Conservation (phyloP, 2,113 vertebrate species). For the Callithrix jacchus region DNA sequence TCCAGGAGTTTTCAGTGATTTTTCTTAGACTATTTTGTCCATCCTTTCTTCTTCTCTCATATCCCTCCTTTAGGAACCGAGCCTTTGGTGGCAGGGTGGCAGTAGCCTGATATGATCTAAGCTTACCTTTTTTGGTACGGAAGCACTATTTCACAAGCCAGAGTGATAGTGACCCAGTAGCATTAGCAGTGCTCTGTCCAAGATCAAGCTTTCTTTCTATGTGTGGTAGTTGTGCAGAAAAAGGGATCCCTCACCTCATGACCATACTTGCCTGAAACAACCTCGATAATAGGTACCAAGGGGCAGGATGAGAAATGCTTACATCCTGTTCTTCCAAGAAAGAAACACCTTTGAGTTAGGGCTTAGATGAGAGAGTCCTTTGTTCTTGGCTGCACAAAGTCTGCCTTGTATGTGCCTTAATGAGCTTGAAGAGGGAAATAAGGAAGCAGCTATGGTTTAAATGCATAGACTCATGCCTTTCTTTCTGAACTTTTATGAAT, state of each 20-base stretch:
- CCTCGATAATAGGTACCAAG: not conserved
- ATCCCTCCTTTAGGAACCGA: not conserved
- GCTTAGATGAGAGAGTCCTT: not conserved
- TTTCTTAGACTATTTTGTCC: not conserved
- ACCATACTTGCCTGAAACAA: not conserved
- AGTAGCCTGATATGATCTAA: not conserved
- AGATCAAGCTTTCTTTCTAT: not conserved
- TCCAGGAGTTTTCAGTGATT: not conserved
- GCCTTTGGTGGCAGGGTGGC: fast-evolving
- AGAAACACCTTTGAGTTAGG: not conserved
- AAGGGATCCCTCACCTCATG: not conserved
- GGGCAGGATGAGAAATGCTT: not conserved
- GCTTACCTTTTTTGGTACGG: not conserved
- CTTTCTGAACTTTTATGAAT: not conserved
- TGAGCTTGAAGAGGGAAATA: not conserved
- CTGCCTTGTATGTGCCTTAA: not conserved
- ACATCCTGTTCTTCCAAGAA: not conserved
- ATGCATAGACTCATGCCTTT: not conserved
- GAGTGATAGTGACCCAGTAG: not conserved
- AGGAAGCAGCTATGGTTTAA: not conserved
- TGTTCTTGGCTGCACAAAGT: not conserved
- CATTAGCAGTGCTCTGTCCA: not conserved
- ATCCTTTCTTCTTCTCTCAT: not conserved
- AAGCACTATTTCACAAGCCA: not conserved
- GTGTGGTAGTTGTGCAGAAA: not conserved